phyloP scores from a whole-genome alignment of 2,888 invertebrate genomes.

The Papilio protenor region DNA sequence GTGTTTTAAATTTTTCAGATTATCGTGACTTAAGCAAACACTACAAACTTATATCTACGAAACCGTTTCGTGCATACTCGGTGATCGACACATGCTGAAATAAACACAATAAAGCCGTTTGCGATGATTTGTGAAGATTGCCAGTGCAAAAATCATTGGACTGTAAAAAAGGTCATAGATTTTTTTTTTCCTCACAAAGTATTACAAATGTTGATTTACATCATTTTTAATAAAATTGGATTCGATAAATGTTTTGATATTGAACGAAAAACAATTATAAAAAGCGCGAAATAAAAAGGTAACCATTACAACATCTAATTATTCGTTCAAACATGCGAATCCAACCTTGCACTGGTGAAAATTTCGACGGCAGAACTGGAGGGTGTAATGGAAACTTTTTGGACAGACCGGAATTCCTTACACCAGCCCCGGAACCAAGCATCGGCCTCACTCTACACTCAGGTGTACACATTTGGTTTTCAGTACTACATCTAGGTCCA shows the following conservation, averaged over 20 bases:
- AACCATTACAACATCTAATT: conserved; percentile 52
- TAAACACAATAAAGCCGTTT: conserved; percentile 33
- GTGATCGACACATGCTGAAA: conserved; percentile 43
- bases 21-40: conserved; percentile 38
- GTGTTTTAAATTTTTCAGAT: conserved; percentile 23
- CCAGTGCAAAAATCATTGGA: conserved; percentile 53
- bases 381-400: conserved; percentile 77
- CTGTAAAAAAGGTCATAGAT: conserved; percentile 1
- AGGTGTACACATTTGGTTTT: conserved; percentile 60
- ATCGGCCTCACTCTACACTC: conserved; percentile 64
- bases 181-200: conserved; percentile 53
- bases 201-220: conserved; percentile 51
- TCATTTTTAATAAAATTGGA: conserved; percentile 21
- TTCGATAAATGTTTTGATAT: conserved; percentile 30
- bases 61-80: conserved; percentile 34
- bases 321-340: conserved; percentile 60
- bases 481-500: conserved; percentile 71
- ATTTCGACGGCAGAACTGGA: conserved; percentile 83
- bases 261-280: conserved; percentile 28
- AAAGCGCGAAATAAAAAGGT: conserved; percentile 51
- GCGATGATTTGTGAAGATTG: conserved; percentile 58
- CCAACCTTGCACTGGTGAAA: conserved; percentile 78
- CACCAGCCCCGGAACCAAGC: conserved; percentile 59
- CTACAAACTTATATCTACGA: conserved; percentile 31
- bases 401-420: conserved; percentile 75